Percentiles rank a stretch among this genome's conserved stretches.
Conservation (phyloP, 2,888 invertebrate species). For the Pecten maximus region DNA sequence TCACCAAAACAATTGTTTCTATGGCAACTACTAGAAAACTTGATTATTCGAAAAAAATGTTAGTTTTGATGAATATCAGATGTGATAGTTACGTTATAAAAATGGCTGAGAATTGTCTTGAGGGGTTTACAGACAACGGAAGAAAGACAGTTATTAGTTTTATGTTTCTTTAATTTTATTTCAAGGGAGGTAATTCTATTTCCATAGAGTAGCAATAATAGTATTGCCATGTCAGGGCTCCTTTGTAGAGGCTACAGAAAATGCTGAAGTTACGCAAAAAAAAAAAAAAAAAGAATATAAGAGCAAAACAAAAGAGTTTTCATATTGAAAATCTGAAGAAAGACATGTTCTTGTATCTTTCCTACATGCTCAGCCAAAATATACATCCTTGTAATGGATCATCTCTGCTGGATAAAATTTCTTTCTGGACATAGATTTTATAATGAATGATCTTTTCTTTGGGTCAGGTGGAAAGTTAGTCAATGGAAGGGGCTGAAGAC, state of each 20-base stretch:
- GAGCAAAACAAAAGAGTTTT: too few species aligned
- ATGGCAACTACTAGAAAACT: not conserved
- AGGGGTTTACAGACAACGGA: not conserved
- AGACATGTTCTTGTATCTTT: not conserved
- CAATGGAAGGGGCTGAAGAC: not conserved
- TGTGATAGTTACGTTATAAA: not conserved
- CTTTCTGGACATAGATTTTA: too few species aligned
- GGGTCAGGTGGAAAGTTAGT: not conserved
- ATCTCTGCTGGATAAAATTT: too few species aligned
- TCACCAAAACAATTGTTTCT: conserved; percentile 1
- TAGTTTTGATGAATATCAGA: conserved; percentile 16
- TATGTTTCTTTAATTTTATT: conserved; percentile 10
- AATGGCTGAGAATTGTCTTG: not conserved
- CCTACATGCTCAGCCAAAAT: not conserved
- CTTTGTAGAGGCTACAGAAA: not conserved
- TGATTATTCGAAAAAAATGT: not conserved
- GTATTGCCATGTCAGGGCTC: not conserved
- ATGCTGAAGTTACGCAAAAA: not conserved
- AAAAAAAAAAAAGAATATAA: not conserved
- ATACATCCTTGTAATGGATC: not conserved
- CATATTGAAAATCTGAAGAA: not conserved
- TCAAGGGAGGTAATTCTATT: not conserved
- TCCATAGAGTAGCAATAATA: not conserved
- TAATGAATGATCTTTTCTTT: not conserved
- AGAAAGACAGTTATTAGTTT: not conserved